Evolutionary conservation across 1,140 invertebrate species (phyloP), one percentile per base, ranked within the genome.

Genomic region (Lamellibrachia luymesi): DNA sequence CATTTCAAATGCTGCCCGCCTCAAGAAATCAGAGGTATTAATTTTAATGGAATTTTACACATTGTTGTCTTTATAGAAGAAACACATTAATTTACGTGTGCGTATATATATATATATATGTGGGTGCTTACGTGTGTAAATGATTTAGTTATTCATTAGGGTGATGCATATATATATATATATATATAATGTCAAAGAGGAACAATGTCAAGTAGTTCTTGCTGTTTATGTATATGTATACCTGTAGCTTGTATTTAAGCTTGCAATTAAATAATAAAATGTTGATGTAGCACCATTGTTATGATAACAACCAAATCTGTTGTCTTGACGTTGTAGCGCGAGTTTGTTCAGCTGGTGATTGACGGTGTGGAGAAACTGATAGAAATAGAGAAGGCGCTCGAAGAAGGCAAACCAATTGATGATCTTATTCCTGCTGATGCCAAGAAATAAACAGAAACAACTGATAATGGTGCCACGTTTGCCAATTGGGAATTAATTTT

Each of bases 1-100:
- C 90, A 95, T 96, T 52, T 96, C 96, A 8, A 96, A 96, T 94
- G 95, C 38, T 10, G 93, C 93, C 25, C n/a, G 93, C 22, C 90
- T 93, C 10, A 93, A 93, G 93, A 93, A 91, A 27, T 93, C 93
- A 13, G 93, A 93, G 93, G 93, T 93, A 91, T 27, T 80, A 10
- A 22, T 80, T 0, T 6, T 22, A 80, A 22, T 80, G 64, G 13
- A 80, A 10, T 8, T 80, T 80, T 80, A 80, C 4, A 80, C 17
- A 22, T 17, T 56, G 52, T 13, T 56, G 52, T 13, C 13, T 22
- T 80, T 80, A 22, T 80, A 38, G 38, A 38, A 38, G 38, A 38
- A 38, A 38, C 38, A 38, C 38, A 38, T 38, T 38, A 38, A 38
- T 38, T 38, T 38, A 38, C 38, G 38, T 38, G 38, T 80, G 4